A percentile compares a stretch with the other conserved stretches of the same genome.
These are phyloP conservation scores for Pristionchus japonicus DNA, from an alignment of 2,888 invertebrate species.

Conservation along the genomic window DNA sequence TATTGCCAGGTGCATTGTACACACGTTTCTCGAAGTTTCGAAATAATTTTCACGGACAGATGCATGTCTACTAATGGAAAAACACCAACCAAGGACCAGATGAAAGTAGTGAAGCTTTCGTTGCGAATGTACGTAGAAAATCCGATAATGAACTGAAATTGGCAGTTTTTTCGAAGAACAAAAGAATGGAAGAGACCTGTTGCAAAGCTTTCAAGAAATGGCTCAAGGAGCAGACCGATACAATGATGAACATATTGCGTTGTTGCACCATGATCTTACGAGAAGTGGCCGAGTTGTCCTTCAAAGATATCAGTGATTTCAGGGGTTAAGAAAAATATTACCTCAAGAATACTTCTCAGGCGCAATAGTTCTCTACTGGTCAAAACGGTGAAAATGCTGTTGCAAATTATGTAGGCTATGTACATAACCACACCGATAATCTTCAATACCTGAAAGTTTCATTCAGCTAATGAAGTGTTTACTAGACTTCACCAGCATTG, in stretches of 20 bases:
- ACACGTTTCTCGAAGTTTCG: background rate
- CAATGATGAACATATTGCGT: background rate
- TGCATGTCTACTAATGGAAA: background rate
- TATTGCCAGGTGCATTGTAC: background rate
- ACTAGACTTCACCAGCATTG: background rate
- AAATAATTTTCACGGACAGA: background rate
- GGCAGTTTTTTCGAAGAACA: too few species aligned
- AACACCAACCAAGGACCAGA: background rate
- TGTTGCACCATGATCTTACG: background rate
- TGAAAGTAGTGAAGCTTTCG: background rate
- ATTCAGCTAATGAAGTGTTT: background rate
- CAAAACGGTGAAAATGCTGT: background rate
- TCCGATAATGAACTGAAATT: background rate
- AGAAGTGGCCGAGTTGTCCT: background rate
- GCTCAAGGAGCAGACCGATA: background rate
- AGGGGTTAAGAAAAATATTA: background rate
- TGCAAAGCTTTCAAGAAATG: background rate
- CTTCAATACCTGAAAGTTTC: background rate
- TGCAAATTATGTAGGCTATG: background rate
- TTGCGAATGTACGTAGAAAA: background rate
- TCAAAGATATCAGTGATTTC: background rate
- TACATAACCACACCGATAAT: background rate
- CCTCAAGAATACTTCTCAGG: background rate
- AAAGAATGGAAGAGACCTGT: background rate
- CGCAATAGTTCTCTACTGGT: background rate